Percentiles rank a stretch among this genome's conserved stretches.
Conservation (phyloP, 2,113 vertebrate genomes). For the Platysternon megacephalum region DNA sequence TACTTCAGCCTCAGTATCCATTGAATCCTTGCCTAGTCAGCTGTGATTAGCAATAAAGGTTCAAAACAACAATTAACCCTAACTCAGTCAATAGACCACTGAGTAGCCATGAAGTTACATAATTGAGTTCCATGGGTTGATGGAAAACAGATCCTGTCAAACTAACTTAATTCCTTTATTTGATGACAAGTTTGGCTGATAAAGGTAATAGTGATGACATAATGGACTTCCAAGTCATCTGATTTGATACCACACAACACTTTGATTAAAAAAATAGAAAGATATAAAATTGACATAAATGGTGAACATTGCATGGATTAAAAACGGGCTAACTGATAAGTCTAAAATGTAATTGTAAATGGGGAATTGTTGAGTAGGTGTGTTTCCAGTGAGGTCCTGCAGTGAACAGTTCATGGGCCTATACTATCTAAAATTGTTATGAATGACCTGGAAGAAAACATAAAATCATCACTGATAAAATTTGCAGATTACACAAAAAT, state of each 20-base stretch:
- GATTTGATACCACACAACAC: not conserved
- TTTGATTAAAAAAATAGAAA: not conserved
- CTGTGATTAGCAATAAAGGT: not conserved
- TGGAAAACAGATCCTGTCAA: not conserved
- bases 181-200: not conserved
- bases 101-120: too few species aligned
- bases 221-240: not conserved
- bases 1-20: not conserved
- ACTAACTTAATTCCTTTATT: not conserved
- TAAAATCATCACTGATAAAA: not conserved
- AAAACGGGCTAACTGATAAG: not conserved
- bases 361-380: not conserved
- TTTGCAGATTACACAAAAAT: not conserved
- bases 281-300: not conserved
- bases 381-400: not conserved
- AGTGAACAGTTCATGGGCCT: not conserved
- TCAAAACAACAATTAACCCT: too few species aligned
- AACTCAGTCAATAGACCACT: too few species aligned
- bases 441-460: not conserved
- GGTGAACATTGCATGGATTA: not conserved
- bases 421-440: not conserved
- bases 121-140: not conserved
- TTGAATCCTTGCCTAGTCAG: not conserved
- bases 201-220: not conserved
- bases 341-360: not conserved